phyloP scores from a whole-genome alignment of 2,797 vertebrate genomes.

The Sarcophilus harrisii region DNA sequence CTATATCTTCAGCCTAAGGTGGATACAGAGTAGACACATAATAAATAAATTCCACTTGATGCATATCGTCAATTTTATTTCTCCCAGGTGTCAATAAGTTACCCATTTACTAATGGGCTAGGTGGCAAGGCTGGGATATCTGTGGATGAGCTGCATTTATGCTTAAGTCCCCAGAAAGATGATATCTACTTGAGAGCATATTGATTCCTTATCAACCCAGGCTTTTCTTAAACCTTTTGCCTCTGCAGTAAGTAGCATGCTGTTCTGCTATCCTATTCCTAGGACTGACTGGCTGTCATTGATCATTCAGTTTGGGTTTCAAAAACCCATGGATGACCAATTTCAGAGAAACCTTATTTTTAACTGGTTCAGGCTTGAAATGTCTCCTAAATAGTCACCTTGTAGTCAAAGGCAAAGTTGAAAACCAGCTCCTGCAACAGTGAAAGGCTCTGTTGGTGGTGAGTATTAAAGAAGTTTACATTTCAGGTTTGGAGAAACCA shows the following conservation, averaged over 20 bases:
- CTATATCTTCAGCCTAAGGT: not conserved
- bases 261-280: not conserved
- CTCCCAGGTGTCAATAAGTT: not conserved
- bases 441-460: slow-evolving; percentile 31
- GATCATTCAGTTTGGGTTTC: slow-evolving; percentile 21
- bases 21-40: not conserved
- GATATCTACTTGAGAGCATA: not conserved
- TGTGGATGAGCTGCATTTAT: not conserved
- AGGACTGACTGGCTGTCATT: not conserved
- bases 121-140: not conserved
- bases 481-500: not conserved
- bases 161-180: not conserved
- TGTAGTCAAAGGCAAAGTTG: slow-evolving; percentile 49
- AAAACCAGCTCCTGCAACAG: slow-evolving; percentile 36
- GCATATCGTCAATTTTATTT: not conserved
- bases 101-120: not conserved
- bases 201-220: not conserved
- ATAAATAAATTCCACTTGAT: not conserved
- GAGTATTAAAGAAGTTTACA: not conserved
- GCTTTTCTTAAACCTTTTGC: slow-evolving; percentile 2
- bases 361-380: slow-evolving; percentile 37
- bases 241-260: not conserved
- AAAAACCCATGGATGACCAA: slow-evolving; percentile 16
- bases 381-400: slow-evolving; percentile 51
- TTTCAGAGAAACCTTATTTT: slow-evolving; percentile 32